A percentile compares a stretch with the other conserved stretches of the same genome.
phyloP scores from a whole-genome alignment of 2,888 invertebrate genomes.

The Lycaena phlaeas region DNA sequence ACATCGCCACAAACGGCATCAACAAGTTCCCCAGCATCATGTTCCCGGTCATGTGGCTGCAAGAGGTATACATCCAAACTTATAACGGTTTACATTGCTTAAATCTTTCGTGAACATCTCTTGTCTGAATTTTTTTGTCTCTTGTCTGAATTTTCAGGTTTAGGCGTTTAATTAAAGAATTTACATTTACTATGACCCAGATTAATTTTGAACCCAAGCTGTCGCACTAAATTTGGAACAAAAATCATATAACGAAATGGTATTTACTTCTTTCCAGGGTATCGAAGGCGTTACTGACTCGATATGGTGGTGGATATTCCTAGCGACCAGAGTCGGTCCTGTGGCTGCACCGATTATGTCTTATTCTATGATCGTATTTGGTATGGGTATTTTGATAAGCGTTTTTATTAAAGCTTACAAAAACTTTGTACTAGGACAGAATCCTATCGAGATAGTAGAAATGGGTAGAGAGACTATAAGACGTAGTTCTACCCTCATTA shows the following conservation, averaged over 20 bases:
- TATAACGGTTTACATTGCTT: no score
- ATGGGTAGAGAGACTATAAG: constrained; percentile 81
- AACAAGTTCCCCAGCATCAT: constrained; percentile 84
- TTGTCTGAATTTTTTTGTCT: no score
- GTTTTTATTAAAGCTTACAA: constrained; percentile 84
- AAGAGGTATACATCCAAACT: constrained; percentile 74
- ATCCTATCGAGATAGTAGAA: constrained; percentile 83
- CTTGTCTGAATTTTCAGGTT: no score
- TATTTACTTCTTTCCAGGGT: constrained; percentile 70
- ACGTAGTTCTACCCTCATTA: constrained; percentile 75
- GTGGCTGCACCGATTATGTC: constrained; percentile 78
- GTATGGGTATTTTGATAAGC: constrained; percentile 75
- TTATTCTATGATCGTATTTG: constrained; percentile 81
- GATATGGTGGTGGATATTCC: constrained; percentile 86
- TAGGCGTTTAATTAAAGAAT: no score
- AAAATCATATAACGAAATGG: no score
- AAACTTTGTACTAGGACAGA: constrained; percentile 78
- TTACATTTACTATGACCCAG: no score
- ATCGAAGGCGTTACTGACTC: constrained; percentile 83
- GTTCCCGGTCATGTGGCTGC: constrained; percentile 91
- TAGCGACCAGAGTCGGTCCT: constrained; percentile 85
- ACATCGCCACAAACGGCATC: constrained; percentile 76
- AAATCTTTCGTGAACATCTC: no score
- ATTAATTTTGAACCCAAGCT: no score
- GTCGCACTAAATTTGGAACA: no score